Percentiles rank a stretch among this genome's conserved stretches.
phyloP scores from a whole-genome alignment of 2,113 vertebrate genomes.

The Forbesichthys agassizii region DNA sequence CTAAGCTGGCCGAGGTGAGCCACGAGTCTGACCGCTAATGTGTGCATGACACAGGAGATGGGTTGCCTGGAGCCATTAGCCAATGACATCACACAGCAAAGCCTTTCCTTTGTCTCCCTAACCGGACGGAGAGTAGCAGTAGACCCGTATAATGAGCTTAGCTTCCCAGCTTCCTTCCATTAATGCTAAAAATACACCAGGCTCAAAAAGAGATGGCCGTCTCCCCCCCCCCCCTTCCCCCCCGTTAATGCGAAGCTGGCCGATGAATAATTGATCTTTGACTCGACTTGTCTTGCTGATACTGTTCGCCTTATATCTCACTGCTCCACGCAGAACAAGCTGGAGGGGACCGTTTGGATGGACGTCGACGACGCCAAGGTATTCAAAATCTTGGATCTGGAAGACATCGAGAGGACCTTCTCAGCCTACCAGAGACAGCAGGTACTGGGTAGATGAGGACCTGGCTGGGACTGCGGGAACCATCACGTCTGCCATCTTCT shows the following conservation, averaged over 20 bases:
- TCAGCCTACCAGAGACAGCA: constrained; percentile 99
- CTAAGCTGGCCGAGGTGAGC: constrained; percentile 92
- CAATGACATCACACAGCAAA: no score
- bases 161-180: no score
- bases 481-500: background rate
- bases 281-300: background rate
- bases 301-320: background rate
- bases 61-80: background rate
- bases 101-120: no score
- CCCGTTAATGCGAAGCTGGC: no score
- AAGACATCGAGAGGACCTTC: constrained; percentile 95
- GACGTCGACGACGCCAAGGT: constrained; percentile 91
- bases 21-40: background rate
- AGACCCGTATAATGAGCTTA: no score
- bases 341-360: constrained; percentile 92
- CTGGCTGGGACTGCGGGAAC: no score
- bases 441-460: constrained; percentile 72
- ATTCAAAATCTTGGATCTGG: constrained; percentile 92
- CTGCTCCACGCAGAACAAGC: constrained; percentile 83
- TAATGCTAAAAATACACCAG: no score
- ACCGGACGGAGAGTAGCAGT: no score
- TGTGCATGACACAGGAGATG: background rate
- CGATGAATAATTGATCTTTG: no score
- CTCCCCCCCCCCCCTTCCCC: fast-evolving
- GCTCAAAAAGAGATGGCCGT: no score